Conservation (phyloP, 2,888 invertebrate genomes). For the Standfussiana lucernea region DNA sequence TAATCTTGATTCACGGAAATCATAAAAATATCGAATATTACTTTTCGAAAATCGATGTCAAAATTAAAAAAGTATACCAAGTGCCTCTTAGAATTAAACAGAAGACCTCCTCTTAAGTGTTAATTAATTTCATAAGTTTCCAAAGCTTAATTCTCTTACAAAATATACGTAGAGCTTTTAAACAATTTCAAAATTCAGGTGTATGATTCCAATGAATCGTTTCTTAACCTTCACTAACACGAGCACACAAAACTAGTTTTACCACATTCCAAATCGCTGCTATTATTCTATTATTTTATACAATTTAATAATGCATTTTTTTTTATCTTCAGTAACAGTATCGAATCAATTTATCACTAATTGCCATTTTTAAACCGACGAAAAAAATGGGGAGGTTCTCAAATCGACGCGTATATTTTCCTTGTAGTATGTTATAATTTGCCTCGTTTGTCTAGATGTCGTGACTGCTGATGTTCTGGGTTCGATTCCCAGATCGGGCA, state of each 20-base stretch:
- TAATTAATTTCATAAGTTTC: not conserved
- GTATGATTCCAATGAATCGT: conserved; percentile 3
- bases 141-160: conserved; percentile 2
- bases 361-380: not conserved
- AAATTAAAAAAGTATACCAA: not conserved
- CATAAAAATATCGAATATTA: not conserved
- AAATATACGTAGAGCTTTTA: conserved; percentile 17
- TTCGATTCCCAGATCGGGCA: too few species aligned
- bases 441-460: too few species aligned
- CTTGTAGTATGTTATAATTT: too few species aligned
- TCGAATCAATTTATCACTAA: conserved; percentile 32
- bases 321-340: not conserved
- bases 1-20: not conserved
- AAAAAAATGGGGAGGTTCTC: not conserved
- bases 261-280: not conserved
- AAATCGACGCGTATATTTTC: not conserved
- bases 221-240: conserved; percentile 11
- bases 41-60: not conserved
- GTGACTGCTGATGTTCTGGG: too few species aligned
- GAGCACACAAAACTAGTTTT: conserved; percentile 29
- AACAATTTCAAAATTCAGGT: conserved; percentile 11
- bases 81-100: too few species aligned
- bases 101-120: not conserved
- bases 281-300: conserved; percentile 11
- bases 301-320: not conserved